Evolutionary conservation across 2,797 vertebrate genomes (phyloP), one percentile per base, ranked within the genome.

Genomic region (Margarornis squamiger): DNA sequence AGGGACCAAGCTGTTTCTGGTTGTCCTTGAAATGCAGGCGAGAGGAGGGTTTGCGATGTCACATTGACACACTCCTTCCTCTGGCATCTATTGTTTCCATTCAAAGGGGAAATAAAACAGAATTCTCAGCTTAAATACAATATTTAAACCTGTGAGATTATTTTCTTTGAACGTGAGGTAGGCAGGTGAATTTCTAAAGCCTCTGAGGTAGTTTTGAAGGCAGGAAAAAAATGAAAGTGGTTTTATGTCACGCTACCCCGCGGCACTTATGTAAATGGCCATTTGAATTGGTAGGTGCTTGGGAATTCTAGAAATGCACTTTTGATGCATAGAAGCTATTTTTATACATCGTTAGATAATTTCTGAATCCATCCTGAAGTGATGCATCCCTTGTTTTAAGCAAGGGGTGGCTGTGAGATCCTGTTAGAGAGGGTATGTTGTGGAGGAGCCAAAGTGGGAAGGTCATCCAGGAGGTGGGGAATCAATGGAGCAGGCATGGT

Each of bases 1-100:
- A 90, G 73, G 29, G 83, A 95, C 80, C 88, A 90, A 86, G 87
- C 67, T 96, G 63, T 87, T 95, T 95, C 86, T 91, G 38, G 49
- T n/a, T 93, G 92, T 80, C 90, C 92, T 94, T 91, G 81, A 91
- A 95, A 91, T 36, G 51, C 43, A 75, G 54, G 57, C 48, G 52
- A 52, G 52, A 88, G 45, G 54, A 91, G 61, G 26, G 75, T 88
- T 81, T 63, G 57, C 2, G 23, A 54, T 90, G 73, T 91, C 74
- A 59, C 61, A 14, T 71, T 84, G 71, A 34, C 10, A 13, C 14
- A 29, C 71, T 76, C 52, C 75, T 94, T 95, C 52, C 55, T 82
- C 66, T 91, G 52, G 61, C 27, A 72, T 84, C 52, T 76, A 17
- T 81, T 92, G 38, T 86, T 94, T 84, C 49, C 72, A 86, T 78